phyloP scores from a whole-genome alignment of 2,888 invertebrate genomes.

The Rotaria magnacalcarata region DNA sequence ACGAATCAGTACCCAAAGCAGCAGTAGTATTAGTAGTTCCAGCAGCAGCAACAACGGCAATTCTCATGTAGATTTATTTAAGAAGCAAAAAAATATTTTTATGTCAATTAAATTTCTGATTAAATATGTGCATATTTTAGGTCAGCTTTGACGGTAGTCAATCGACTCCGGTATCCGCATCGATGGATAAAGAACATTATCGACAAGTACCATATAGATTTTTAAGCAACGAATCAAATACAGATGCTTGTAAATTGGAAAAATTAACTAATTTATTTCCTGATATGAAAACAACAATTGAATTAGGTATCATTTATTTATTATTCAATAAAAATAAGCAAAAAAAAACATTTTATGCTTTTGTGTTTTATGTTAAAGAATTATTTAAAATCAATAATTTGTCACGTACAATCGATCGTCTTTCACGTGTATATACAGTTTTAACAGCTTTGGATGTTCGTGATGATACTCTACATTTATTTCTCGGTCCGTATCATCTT shows the following conservation, averaged over 20 bases:
- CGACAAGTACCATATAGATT: conserved; percentile 24
- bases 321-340: not conserved
- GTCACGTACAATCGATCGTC: conserved; percentile 19
- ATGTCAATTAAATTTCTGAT: not conserved
- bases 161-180: not conserved
- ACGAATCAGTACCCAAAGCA: not conserved
- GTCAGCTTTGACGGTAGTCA: not conserved
- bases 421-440: conserved; percentile 6
- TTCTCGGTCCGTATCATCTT: conserved; percentile 18
- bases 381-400: conserved; percentile 1
- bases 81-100: not conserved
- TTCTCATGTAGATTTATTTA: not conserved
- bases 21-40: not conserved
- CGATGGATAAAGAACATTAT: conserved; percentile 17
- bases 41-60: not conserved
- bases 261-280: conserved; percentile 32
- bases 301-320: conserved; percentile 1
- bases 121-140: not conserved
- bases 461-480: conserved; percentile 23
- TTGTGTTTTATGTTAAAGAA: not conserved
- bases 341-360: too few relatives aligned
- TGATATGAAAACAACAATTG: conserved; percentile 22
- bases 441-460: conserved; percentile 14
- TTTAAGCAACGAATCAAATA: not conserved
- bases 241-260: not conserved